Base-by-base conservation (phyloP, 2,113 vertebrate genomes). In the Thermophis baileyi region DNA sequence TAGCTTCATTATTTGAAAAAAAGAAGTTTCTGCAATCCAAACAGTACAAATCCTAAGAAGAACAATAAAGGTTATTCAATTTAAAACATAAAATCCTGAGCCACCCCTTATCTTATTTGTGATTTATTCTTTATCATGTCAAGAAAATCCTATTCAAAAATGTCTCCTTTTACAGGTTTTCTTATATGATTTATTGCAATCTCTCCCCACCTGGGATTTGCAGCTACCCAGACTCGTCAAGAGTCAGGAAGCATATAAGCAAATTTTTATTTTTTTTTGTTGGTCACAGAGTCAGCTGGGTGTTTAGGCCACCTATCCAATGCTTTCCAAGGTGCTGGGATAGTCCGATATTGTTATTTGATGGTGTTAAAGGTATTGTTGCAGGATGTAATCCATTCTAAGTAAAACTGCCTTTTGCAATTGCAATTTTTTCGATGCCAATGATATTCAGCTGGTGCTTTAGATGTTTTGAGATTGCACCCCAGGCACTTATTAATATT, bases 161-260 rank as follows among this genome's bases (percentile, higher is more conserved):
- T 20, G 91, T 91, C 90, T 92, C 95, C 94, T 89, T 74, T 96
- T 86, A 91, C 92, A 87, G 63, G 55, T 92, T 95, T 63, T 94
- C 94, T 95, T 95, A 94, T 95, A 63, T 95, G 89, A 94, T 95
- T 96, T 95, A 96, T 96, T 96, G 91, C 94, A 89, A 88, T 74
- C 30, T 69, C 14, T n/a, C 14, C 63, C 30, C 63, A 69, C 14
- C 4, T n/a, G 63, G 12, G 1, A 16, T n/a, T 69, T 69, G 63
- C 12, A n/a, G 63, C 30, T 7, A 69, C 63, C 30, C 30, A 69
- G 30, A 16, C 1, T 69, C 0, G 0, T 69, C n/a, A n/a, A 69
- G 11, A n/a, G 30, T 35, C 12, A 35, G 63, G 63, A 14, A 35
- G 30, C 12, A n/a, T 35, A 69, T 16, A n/a, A 16, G 30, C n/a